Conservation (phyloP, 1,140 invertebrate species). For the Ceratina australensis region DNA sequence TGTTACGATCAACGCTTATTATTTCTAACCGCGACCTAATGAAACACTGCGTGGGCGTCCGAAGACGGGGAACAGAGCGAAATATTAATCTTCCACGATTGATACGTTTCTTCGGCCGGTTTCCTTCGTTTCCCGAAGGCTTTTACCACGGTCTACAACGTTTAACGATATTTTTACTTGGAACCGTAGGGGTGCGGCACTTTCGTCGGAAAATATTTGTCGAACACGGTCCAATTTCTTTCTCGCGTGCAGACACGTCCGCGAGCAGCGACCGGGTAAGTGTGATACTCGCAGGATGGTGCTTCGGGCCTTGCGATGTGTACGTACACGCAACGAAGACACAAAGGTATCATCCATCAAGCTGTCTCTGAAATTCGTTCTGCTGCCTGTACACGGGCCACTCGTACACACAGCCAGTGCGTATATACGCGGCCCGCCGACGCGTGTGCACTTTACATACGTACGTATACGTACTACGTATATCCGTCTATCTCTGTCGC, state of each 20-base stretch:
- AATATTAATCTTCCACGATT: conserved; percentile 1
- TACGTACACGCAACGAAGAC: conserved; percentile 40
- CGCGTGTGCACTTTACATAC: no score
- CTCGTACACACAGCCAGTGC: neutral
- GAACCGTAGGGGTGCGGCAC: neutral
- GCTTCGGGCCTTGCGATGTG: neutral
- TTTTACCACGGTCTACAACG: neutral
- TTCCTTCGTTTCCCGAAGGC: neutral
- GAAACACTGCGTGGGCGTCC: neutral
- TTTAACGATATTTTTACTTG: conserved; percentile 2
- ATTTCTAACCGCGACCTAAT: neutral
- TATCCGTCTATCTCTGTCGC: conserved; percentile 5
- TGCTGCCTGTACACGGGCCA: neutral
- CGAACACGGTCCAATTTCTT: conserved; percentile 24
- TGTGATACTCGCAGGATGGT: conserved; percentile 4
- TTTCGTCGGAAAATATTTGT: conserved; percentile 27
- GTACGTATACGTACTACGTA: neutral
- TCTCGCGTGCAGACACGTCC: neutral
- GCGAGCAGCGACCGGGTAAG: neutral
- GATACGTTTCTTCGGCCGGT: neutral
- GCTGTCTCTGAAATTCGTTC: conserved; percentile 57
- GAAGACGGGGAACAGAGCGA: neutral
- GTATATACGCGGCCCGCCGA: conserved; percentile 7
- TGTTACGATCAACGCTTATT: no score
- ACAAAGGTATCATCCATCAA: conserved; percentile 63